Conservation (phyloP, 1,140 invertebrate genomes). For the Arctopsyche grandis region DNA sequence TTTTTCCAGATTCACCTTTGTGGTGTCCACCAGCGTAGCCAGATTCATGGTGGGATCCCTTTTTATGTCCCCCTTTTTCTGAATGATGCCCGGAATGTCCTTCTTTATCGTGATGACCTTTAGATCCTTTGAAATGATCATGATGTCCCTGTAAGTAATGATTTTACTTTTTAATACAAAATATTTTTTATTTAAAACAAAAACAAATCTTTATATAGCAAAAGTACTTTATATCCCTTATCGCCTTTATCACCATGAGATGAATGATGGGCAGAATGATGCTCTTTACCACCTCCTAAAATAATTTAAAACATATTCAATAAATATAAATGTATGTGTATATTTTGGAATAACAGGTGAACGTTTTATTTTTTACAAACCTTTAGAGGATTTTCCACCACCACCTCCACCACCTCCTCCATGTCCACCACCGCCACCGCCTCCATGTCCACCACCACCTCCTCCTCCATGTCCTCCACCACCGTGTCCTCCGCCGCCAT, state of each 20-base stretch:
- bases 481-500: slow-evolving; percentile 24
- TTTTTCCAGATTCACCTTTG: slow-evolving; percentile 66
- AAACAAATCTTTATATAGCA: no score
- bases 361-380: neutral
- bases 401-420: neutral
- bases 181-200: no score
- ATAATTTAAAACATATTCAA: neutral
- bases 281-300: slow-evolving; percentile 61
- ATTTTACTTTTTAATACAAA: slow-evolving; percentile 3
- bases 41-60: slow-evolving; percentile 70
- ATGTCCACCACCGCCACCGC: neutral
- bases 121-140: slow-evolving; percentile 70
- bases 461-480: slow-evolving; percentile 21
- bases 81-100: slow-evolving; percentile 69
- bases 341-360: neutral
- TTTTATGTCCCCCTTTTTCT: slow-evolving; percentile 71
- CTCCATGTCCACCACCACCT: neutral
- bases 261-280: slow-evolving; percentile 64
- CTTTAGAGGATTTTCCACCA: slow-evolving; percentile 15
- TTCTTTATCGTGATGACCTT: slow-evolving; percentile 74
- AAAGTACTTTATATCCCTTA: slow-evolving; percentile 67
- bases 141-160: slow-evolving; percentile 62
- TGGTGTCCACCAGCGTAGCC: slow-evolving; percentile 71
- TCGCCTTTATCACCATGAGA: slow-evolving; percentile 68
- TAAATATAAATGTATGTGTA: no score